Base-by-base conservation (phyloP, 1,140 invertebrate genomes). In the Goniozus legneri region DNA sequence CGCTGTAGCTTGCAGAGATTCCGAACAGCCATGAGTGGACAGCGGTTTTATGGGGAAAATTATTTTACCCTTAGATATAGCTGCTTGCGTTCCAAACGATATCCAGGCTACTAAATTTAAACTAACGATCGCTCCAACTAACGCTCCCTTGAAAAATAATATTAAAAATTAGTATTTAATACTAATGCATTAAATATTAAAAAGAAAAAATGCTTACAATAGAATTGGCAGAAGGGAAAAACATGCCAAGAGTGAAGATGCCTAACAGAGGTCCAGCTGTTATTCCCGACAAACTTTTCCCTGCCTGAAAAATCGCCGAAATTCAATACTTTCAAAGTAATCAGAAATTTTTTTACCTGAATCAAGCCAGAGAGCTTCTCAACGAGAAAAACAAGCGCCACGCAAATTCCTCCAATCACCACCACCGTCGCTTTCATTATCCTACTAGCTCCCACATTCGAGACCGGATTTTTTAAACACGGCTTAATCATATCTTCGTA, bases 71-170 rank as follows among this genome's bases (percentile, higher is more conserved):
- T 73, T 75, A 6, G 84, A 79, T 61, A 89, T 84, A 7, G 85
- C 81, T 2, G 86, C 77, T 64, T 92, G 88, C 0, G 88, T 86
- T 3, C 90, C 89, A n/a, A 93, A 77, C 0, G 88, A 91, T 20
- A 94, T 86, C 88, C 89, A 93, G 2, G 87, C 83, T 16, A 90
- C 83, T 3, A 92, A 75, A 3, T 79, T 62, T 1, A 92, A 77
- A 34, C 88, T 84, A 7, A 77, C 64, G 0, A 91, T 30, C 0
- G 87, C 83, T 4, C 91, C 91, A n/a, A 75, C 76, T 50, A 89
- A 71, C 0, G 89, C 91, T 19, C 91, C 91, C 89, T 93, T 14
- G 38, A 41, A 15, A 36, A 41, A 46, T 42, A 42, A 20, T 16
- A 41, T 3, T 18, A 20, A 3, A 15, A 13, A 34, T 6, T 34